These are phyloP conservation scores for Antennarius maculatus DNA, from an alignment of 2,797 vertebrate genomes.

Conservation along the genomic window DNA sequence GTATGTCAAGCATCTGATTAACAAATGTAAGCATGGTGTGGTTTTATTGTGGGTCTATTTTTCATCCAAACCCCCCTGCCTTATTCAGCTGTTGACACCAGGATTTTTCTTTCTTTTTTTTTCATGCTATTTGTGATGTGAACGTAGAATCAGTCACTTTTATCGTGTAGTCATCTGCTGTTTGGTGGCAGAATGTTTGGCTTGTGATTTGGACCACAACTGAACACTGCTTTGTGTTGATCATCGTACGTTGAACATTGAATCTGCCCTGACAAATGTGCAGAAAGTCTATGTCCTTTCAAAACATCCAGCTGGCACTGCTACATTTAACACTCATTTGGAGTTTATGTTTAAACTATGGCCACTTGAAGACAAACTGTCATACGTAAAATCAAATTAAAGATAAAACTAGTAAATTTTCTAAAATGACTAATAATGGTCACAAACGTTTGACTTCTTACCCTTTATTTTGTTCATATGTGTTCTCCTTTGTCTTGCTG, in stretches of 20 bases:
- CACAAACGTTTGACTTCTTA: too few species aligned
- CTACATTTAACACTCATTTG: background rate
- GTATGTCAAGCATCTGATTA: slow-evolving; percentile 91
- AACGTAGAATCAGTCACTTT: background rate
- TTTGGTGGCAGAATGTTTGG: slow-evolving; percentile 35
- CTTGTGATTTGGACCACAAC: slow-evolving; percentile 34
- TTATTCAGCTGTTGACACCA: background rate
- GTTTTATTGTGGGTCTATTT: slow-evolving; percentile 32
- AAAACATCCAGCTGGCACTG: background rate
- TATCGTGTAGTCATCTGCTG: background rate
- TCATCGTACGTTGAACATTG: slow-evolving; percentile 4
- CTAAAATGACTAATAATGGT: too few species aligned
- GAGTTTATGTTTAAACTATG: background rate
- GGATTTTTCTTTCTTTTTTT: background rate
- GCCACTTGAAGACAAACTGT: background rate
- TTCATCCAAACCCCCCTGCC: slow-evolving; percentile 25
- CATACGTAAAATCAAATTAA: too few species aligned
- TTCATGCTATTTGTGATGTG: background rate
- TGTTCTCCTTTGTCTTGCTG: too few species aligned
- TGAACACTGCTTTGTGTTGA: slow-evolving; percentile 16
- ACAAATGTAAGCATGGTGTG: slow-evolving; percentile 87
- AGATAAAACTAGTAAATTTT: too few species aligned
- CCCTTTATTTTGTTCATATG: too few species aligned
- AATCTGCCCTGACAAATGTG: background rate
- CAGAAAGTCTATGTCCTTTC: slow-evolving; percentile 33